Conservation (phyloP, 2,888 invertebrate genomes). For the Scaeva pyrastri region DNA sequence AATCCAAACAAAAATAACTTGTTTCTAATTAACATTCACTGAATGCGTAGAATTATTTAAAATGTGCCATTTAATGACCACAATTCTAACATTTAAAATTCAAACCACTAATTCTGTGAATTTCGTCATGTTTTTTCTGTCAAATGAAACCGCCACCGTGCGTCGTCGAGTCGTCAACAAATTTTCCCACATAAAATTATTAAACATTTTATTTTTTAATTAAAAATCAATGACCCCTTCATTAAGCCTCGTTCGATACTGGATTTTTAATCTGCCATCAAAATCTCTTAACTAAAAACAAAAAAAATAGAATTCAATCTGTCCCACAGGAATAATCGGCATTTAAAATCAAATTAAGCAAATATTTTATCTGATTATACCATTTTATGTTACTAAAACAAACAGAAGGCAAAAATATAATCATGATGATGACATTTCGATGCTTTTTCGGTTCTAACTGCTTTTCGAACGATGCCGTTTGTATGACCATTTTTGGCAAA, state of each 20-base stretch:
- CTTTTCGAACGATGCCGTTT: slow-evolving; percentile 11
- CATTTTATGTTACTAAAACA: not conserved
- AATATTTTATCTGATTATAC: slow-evolving; percentile 23
- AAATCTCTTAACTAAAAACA: not conserved
- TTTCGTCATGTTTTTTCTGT: not conserved
- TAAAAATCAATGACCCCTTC: not conserved
- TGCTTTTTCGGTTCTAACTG: slow-evolving; percentile 23
- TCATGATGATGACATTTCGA: slow-evolving; percentile 12
- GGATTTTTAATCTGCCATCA: too few species aligned
- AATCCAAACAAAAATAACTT: too few species aligned
- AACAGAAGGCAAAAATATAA: not conserved
- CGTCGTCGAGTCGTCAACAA: too few species aligned
- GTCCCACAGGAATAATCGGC: slow-evolving; percentile 17
- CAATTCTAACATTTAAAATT: too few species aligned
- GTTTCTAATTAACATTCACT: too few species aligned
- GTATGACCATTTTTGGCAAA: slow-evolving; percentile 22
- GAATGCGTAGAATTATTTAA: too few species aligned
- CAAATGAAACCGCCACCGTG: not conserved
- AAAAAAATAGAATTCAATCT: not conserved
- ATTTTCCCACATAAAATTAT: not conserved
- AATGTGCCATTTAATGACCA: too few species aligned
- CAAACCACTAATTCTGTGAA: not conserved
- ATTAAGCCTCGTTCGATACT: not conserved
- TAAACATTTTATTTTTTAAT: not conserved
- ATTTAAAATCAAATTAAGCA: slow-evolving; percentile 28